Conservation (phyloP, 2,113 vertebrate species). For the Nasalis larvatus region DNA sequence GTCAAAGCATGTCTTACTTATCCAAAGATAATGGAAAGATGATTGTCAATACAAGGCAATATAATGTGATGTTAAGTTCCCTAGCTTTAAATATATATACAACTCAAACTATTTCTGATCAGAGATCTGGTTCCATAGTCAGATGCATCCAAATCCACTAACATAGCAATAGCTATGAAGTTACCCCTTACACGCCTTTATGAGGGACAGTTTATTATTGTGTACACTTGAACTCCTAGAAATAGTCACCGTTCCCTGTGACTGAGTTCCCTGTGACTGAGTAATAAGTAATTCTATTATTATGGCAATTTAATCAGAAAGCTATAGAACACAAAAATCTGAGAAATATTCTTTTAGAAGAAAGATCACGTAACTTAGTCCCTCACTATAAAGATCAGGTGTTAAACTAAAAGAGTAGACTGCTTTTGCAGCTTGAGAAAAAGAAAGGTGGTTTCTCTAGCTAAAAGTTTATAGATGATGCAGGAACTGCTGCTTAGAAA, state of each 20-base stretch:
- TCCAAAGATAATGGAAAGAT: not conserved
- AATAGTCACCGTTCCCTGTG: not conserved
- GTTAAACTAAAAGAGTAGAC: constrained; percentile 22
- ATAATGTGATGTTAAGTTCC: not conserved
- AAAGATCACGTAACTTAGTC: constrained; percentile 23
- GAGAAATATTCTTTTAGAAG: constrained; percentile 34
- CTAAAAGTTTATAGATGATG: constrained; percentile 46
- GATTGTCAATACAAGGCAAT: not conserved
- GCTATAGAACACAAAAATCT: constrained; percentile 36
- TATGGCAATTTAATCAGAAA: constrained; percentile 57
- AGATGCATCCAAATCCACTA: not conserved
- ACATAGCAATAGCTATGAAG: not conserved
- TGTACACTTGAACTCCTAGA: not conserved
- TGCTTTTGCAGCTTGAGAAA: constrained; percentile 21
- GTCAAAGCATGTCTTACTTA: not conserved
- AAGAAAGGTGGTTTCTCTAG: constrained; percentile 33
- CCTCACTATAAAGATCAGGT: constrained; percentile 23
- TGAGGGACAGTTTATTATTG: not conserved
- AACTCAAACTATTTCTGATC: not conserved
- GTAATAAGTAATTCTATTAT: not conserved
- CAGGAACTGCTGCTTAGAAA: constrained; percentile 38
- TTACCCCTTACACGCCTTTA: not conserved
- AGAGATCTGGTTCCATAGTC: not conserved
- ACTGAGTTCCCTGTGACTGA: too few species aligned
- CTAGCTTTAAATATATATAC: not conserved